Evolutionary conservation across 2,888 invertebrate species (phyloP).

Genomic region (Resseliella maxima): DNA sequence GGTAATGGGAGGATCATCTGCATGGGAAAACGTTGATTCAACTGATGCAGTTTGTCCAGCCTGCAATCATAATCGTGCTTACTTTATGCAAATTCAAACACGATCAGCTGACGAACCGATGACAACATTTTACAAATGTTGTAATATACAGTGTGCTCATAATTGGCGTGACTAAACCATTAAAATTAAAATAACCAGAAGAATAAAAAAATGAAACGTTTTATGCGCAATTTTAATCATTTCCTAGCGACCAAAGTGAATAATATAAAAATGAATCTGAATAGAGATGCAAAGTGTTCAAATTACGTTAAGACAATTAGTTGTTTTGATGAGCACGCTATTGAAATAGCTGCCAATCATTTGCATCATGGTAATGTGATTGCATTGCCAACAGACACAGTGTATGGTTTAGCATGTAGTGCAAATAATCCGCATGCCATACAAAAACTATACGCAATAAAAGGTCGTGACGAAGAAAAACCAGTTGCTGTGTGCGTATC

Average conservation of each 20-base stretch:
- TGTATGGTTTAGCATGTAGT: constrained; percentile 93
- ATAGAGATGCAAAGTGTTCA: neutral
- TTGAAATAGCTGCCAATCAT: constrained; percentile 68
- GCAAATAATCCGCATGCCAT: constrained; percentile 84
- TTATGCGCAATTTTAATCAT: neutral
- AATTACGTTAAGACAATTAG: neutral
- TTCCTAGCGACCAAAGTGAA: neutral
- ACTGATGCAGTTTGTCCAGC: constrained; percentile 95
- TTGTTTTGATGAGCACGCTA: constrained; percentile 64
- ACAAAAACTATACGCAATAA: constrained; percentile 84
- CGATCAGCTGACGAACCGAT: constrained; percentile 99
- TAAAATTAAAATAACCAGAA: neutral
- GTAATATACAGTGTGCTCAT: constrained; percentile 88
- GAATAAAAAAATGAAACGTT: constrained; percentile 23
- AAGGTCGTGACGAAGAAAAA: constrained; percentile 83
- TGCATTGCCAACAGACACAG: constrained; percentile 96
- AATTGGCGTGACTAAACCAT: constrained; percentile 88
- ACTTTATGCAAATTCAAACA: constrained; percentile 98
- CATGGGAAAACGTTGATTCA: constrained; percentile 98
- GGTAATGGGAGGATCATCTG: constrained; percentile 93
- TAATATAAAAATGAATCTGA: constrained; percentile 50
- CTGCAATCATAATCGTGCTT: constrained; percentile 89
- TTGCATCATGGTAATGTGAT: constrained; percentile 74
- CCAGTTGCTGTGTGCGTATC: constrained; percentile 95
- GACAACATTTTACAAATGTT: constrained; percentile 98